Conservation (phyloP, 37 sponge, comb jelly and placozoan species). For the Aplysina aerophoba region DNA sequence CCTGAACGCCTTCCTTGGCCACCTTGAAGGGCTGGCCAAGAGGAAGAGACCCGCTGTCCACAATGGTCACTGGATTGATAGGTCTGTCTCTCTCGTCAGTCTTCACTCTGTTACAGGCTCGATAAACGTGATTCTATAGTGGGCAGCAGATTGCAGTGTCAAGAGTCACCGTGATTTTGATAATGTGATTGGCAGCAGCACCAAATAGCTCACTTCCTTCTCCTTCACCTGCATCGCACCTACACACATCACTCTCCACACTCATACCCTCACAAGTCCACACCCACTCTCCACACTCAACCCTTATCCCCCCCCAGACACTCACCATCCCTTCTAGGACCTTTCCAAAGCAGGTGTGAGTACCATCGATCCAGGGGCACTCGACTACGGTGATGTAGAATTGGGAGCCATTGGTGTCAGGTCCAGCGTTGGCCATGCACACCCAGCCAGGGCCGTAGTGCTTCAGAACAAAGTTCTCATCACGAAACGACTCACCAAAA, state of each 20-base stretch:
- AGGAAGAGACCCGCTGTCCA: constrained; percentile 52
- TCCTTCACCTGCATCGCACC: too few species aligned
- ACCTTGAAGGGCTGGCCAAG: constrained; percentile 52
- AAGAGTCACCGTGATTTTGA: too few species aligned
- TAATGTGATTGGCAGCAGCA: too few species aligned
- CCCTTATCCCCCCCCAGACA: not conserved
- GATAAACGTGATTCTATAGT: constrained; percentile 55
- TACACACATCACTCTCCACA: not conserved
- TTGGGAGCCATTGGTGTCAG: constrained; percentile 87
- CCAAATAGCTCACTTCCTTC: too few species aligned
- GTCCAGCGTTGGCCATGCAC: constrained; percentile 87
- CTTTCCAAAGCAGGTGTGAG: constrained; percentile 85
- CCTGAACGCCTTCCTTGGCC: constrained; percentile 44
- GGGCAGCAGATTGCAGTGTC: too few species aligned
- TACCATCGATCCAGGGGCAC: constrained; percentile 77
- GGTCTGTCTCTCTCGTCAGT: constrained; percentile 68
- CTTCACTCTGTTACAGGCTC: constrained; percentile 39
- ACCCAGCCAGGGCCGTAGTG: constrained; percentile 86
- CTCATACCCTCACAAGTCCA: not conserved
- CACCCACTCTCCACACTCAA: not conserved
- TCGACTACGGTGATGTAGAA: constrained; percentile 80
- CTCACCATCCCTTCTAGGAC: constrained; percentile 81
- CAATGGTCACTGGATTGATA: constrained; percentile 59
- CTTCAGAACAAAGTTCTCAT: constrained; percentile 81
- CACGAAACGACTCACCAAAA: constrained; percentile 66